These are phyloP conservation scores for Syrista parreyssii DNA, from an alignment of 2,888 invertebrate species.

Conservation along the genomic window DNA sequence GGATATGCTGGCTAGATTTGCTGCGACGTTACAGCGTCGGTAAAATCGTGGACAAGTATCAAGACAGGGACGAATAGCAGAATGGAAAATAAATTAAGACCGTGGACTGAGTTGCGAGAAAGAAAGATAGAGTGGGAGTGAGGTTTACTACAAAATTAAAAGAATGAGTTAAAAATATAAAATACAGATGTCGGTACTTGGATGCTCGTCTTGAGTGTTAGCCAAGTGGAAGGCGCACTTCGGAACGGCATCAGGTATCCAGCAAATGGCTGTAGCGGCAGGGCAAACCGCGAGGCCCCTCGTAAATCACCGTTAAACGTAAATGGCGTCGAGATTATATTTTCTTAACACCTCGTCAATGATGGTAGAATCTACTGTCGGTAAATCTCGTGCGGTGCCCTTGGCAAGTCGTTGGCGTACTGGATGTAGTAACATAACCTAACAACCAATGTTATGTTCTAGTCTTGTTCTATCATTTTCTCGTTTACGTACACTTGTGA, in stretches of 20 bases:
- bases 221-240: background rate
- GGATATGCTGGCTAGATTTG: background rate
- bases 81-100: background rate
- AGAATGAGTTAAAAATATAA: background rate
- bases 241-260: background rate
- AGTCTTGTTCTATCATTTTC: background rate
- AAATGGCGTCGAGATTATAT: conserved; percentile 42
- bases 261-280: background rate
- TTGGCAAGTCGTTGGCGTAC: background rate
- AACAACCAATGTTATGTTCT: background rate
- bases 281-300: conserved; percentile 3
- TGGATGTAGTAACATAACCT: background rate
- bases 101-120: background rate
- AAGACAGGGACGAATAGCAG: background rate
- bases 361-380: conserved; percentile 8
- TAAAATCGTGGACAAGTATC: background rate
- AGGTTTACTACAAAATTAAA: background rate
- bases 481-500: background rate
- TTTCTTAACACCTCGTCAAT: conserved; percentile 54
- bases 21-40: background rate
- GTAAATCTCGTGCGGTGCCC: background rate
- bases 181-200: background rate
- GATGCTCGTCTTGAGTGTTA: background rate
- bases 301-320: conserved; percentile 47
- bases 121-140: background rate